These are phyloP conservation scores for Oreochromis niloticus DNA, from an alignment of 2,113 vertebrate genomes.

Conservation along the genomic window DNA sequence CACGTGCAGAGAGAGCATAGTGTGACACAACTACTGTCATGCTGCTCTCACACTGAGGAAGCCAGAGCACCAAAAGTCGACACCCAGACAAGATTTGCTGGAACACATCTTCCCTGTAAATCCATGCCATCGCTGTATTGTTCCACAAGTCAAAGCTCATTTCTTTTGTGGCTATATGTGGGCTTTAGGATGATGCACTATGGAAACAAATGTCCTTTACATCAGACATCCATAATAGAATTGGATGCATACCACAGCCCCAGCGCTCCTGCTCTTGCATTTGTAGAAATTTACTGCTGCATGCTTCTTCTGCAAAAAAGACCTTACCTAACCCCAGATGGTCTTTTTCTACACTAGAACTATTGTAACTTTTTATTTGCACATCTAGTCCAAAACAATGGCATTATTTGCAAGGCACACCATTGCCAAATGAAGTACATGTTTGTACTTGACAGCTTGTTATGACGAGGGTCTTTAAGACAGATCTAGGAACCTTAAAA, in stretches of 20 bases:
- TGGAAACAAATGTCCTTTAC: neutral
- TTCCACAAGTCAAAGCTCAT: neutral
- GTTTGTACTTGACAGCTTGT: neutral
- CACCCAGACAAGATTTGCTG: neutral
- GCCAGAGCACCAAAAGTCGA: neutral
- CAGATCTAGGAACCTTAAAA: neutral
- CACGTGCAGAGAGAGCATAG: neutral
- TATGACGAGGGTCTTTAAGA: neutral
- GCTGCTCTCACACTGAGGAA: neutral
- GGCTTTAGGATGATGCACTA: neutral
- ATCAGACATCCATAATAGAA: neutral
- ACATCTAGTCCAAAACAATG: neutral
- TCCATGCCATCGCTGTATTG: neutral
- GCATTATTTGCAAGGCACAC: neutral
- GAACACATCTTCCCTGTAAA: neutral
- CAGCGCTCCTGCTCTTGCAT: neutral
- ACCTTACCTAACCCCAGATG: neutral
- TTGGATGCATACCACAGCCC: neutral
- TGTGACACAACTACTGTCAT: conserved; percentile 22
- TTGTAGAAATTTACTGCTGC: neutral
- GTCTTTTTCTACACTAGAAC: neutral
- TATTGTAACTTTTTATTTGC: neutral
- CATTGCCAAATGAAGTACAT: neutral
- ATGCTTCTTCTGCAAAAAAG: neutral
- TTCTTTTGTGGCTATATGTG: neutral